phyloP scores from a whole-genome alignment of 2,888 invertebrate species.

The Hirtodrosophila histrioides region DNA sequence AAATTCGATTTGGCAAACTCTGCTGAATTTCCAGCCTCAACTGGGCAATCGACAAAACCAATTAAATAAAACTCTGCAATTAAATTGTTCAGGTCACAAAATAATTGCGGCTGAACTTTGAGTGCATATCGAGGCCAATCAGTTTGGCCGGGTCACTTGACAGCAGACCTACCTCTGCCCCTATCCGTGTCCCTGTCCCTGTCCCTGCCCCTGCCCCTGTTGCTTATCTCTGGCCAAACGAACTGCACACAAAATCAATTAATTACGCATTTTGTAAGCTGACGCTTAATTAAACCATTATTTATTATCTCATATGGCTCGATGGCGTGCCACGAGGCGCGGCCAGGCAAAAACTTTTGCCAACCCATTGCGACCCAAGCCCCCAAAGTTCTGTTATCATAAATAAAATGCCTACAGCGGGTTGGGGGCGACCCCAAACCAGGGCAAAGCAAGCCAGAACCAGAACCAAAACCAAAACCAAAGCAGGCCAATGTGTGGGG shows the following conservation, averaged over 20 bases:
- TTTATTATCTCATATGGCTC: slow-evolving; percentile 70
- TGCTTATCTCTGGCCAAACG: slow-evolving; percentile 32
- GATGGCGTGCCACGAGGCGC: slow-evolving; percentile 49
- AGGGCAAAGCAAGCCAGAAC: slow-evolving; percentile 15
- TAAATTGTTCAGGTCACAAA: slow-evolving; percentile 13
- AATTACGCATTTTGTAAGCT: slow-evolving; percentile 71
- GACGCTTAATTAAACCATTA: slow-evolving; percentile 76
- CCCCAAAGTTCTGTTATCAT: slow-evolving; percentile 35
- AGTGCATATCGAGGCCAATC: slow-evolving; percentile 3
- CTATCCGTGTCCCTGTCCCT: neutral
- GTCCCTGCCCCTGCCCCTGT: neutral
- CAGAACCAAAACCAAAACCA: slow-evolving; percentile 15
- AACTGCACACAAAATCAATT: slow-evolving; percentile 63
- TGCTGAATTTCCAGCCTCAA: slow-evolving; percentile 5
- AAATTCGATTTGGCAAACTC: no score
- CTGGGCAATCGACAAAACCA: slow-evolving; percentile 18
- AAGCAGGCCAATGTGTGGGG: slow-evolving; percentile 29
- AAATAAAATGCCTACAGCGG: slow-evolving; percentile 40
- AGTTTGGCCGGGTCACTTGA: slow-evolving; percentile 12
- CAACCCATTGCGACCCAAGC: slow-evolving; percentile 13
- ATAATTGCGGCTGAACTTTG: slow-evolving; percentile 22
- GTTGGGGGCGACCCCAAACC: neutral
- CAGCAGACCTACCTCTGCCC: neutral
- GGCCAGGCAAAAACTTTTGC: slow-evolving; percentile 53
- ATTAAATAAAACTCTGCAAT: slow-evolving; percentile 10